phyloP scores from a whole-genome alignment of 2,888 invertebrate genomes.

The Drosophila crucigera region DNA sequence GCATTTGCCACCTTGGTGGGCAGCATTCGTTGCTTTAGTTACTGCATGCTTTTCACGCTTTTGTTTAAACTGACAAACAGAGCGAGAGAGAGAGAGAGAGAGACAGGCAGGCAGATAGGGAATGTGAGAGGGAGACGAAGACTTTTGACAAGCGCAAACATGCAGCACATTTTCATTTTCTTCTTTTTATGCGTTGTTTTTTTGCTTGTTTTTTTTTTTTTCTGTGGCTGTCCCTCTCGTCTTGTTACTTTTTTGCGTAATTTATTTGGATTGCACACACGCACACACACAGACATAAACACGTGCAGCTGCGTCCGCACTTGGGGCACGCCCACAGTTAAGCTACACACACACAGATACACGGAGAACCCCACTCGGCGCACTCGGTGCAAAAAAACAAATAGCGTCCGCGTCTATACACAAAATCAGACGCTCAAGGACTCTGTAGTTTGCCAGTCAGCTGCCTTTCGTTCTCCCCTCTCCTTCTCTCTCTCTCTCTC shows the following conservation, averaged over 20 bases:
- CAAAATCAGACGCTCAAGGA: conserved; percentile 83
- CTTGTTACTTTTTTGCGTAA: conserved; percentile 60
- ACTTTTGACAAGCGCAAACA: conserved; percentile 23
- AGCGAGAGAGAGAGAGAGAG: too few relatives aligned
- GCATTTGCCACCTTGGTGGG: conserved; percentile 9
- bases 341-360: conserved; percentile 14
- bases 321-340: conserved; percentile 36
- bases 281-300: background rate
- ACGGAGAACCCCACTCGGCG: conserved; percentile 25
- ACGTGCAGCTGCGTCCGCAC: conserved; percentile 4
- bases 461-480: conserved; percentile 3
- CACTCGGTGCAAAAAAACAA: conserved; percentile 63
- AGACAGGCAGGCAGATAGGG: background rate
- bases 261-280: conserved; percentile 49
- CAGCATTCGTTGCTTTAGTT: conserved; percentile 42
- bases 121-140: background rate
- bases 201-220: background rate
- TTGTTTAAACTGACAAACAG: conserved; percentile 56
- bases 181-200: background rate
- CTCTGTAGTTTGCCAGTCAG: conserved; percentile 67
- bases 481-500: conserved; percentile 5
- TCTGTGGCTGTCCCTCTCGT: conserved; percentile 22
- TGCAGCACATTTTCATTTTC: conserved; percentile 28
- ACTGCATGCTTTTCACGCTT: conserved; percentile 47
- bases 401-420: conserved; percentile 80